phyloP scores from a whole-genome alignment of 1,140 invertebrate genomes.

The Drosophila nannoptera region DNA sequence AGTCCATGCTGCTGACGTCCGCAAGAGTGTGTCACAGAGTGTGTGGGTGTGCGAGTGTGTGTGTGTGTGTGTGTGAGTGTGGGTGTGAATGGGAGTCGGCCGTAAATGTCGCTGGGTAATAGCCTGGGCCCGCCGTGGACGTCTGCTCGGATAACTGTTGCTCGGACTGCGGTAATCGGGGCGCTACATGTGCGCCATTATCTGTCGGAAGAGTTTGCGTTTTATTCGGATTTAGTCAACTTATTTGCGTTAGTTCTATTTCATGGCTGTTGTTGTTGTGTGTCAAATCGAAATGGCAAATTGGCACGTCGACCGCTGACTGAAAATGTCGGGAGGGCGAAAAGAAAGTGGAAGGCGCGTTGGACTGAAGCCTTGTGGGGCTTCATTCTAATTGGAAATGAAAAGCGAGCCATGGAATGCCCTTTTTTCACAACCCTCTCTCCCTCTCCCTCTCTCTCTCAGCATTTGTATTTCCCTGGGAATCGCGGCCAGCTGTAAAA shows the following conservation, averaged over 20 bases:
- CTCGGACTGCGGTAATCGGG: slow-evolving; percentile 9
- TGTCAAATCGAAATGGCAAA: slow-evolving; percentile 46
- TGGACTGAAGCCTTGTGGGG: slow-evolving; percentile 59
- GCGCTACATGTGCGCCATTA: slow-evolving; percentile 39
- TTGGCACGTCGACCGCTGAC: slow-evolving; percentile 62
- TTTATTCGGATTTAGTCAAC: slow-evolving; percentile 18
- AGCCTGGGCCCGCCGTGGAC: slow-evolving; percentile 3
- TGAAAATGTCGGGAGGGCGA: slow-evolving; percentile 15
- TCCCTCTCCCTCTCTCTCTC: too few relatives aligned
- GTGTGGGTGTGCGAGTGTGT: not conserved
- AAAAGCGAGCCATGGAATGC: slow-evolving; percentile 44
- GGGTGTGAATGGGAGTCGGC: slow-evolving; percentile 4
- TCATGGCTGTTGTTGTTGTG: slow-evolving; percentile 13
- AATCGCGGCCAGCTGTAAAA: slow-evolving; percentile 62
- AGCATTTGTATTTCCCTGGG: slow-evolving; percentile 25
- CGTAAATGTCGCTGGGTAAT: slow-evolving; percentile 6
- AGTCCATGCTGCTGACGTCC: slow-evolving; percentile 58
- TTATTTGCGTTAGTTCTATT: not conserved
- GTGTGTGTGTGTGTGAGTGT: slow-evolving; percentile 1
- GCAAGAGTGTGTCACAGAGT: not conserved
- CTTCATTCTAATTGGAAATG: slow-evolving; percentile 64
- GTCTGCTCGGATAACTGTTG: slow-evolving; percentile 13
- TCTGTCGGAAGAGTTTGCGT: slow-evolving; percentile 20
- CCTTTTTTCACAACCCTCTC: too few relatives aligned
- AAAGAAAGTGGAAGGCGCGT: slow-evolving; percentile 28